Base-by-base conservation (phyloP, 1,140 invertebrate genomes). In the Caerostris extrusa region DNA sequence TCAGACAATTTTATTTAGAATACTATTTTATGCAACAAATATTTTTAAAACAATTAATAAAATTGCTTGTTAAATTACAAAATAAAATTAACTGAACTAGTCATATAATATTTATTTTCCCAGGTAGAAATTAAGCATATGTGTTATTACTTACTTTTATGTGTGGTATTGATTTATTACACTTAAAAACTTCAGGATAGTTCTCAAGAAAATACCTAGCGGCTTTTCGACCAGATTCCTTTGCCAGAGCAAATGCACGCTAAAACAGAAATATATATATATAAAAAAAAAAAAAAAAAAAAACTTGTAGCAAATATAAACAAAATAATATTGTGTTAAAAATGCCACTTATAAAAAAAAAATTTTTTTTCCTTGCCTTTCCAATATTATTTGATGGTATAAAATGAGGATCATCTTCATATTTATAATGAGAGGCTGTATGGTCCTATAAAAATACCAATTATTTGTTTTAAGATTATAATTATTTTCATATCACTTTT, bases 381-480 rank as follows among this genome's bases (percentile, higher is more conserved):
- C 93, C 96, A 71, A 96, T 95, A 96, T 97, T 98, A n/a, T 97
- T 98, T 82, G 96, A 95, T n/a, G 98, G 98, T 95, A 98, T 97
- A 4, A 99, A 96, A 95, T 97, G 98, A 6, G 98, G 98, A 96
- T 99, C 98, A 97, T 99, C 98, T 95, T 98, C 97, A 95, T 97
- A 99, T 95, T 98, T 98, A 95, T 98, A 99, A 96, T 98, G 97
- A 50, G 98, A 96, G n/a, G 97, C 98, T 19, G 97, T 98, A 58
- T 97, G 96, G 96, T 99, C 98, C 56, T 97, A 96, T 58, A 96
- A 96, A 34, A 98, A 97, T 3, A 34, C 34, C 34, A 34, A 34
- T 34, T 34, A 34, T 34, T 34, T 34, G 34, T 34, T 34, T 34
- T 34, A 34, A 34, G 34, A 34, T 34, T 34, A 34, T 34, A 34